Evolutionary conservation across 1,140 invertebrate species (phyloP).

Genomic region (Drosophila carrolli): DNA sequence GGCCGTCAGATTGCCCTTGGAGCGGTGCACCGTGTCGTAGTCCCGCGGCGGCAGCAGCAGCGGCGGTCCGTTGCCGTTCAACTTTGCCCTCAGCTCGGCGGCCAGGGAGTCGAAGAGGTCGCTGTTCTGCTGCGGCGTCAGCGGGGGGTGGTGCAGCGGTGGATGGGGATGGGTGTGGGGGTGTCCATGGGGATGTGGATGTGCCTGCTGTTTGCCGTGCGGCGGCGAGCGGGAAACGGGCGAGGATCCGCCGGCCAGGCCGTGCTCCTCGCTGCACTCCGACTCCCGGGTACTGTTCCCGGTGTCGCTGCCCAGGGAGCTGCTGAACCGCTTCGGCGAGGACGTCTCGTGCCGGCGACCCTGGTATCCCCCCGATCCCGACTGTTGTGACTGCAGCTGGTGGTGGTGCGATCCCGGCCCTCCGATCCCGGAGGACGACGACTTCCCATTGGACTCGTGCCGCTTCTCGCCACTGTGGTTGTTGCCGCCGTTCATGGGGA

Average conservation of each 20-base stretch:
- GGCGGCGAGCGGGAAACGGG: conserved; percentile 67
- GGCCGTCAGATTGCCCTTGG: conserved; percentile 92
- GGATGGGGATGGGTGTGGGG: conserved; percentile 12
- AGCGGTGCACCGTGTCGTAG: conserved; percentile 95
- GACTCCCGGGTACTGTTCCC: conserved; percentile 90
- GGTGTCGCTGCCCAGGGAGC: conserved; percentile 89
- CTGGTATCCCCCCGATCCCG: conserved; percentile 53
- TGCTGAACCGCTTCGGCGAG: conserved; percentile 86
- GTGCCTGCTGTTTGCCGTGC: conserved; percentile 47
- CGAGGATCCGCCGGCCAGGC: conserved; percentile 38
- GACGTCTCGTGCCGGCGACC: conserved; percentile 84
- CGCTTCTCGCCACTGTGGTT: conserved; percentile 33
- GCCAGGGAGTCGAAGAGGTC: conserved; percentile 95
- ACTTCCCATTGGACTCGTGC: conserved; percentile 53
- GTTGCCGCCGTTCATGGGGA: conserved; percentile 45
- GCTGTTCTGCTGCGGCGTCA: conserved; percentile 86
- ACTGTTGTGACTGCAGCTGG: conserved; percentile 42
- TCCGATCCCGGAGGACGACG: conserved; percentile 14
- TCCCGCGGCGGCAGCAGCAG: conserved; percentile 95
- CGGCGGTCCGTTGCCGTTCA: conserved; percentile 90
- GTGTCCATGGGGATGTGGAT: conserved; percentile 10
- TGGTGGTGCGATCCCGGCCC: conserved; percentile 52
- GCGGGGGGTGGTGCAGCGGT: conserved; percentile 61
- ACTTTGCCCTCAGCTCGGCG: conserved; percentile 94
- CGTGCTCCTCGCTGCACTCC: conserved; percentile 89